Conservation (phyloP, 2,113 vertebrate species). For the Phoenicopterus ruber region DNA sequence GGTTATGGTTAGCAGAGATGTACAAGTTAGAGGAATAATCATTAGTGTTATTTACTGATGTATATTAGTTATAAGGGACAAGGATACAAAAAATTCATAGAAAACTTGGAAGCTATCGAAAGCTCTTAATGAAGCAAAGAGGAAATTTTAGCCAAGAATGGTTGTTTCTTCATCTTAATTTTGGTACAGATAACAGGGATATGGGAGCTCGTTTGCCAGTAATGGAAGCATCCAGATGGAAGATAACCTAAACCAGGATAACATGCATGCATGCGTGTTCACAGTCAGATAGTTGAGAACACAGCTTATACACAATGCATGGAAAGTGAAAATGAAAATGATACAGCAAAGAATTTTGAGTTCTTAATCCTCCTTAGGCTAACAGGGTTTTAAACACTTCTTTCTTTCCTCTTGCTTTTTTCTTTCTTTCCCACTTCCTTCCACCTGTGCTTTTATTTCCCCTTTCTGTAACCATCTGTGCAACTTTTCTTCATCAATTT, state of each 20-base stretch:
- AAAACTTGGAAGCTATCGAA: not conserved
- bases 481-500: not conserved
- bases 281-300: not conserved
- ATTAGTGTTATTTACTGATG: not conserved
- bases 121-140: not conserved
- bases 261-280: not conserved
- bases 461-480: not conserved
- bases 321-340: not conserved
- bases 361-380: not conserved
- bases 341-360: not conserved
- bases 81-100: not conserved
- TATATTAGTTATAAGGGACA: not conserved
- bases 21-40: not conserved
- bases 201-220: not conserved
- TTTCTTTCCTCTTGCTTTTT: not conserved
- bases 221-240: not conserved
- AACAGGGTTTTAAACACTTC: not conserved
- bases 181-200: not conserved
- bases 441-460: not conserved
- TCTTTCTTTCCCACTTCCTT: not conserved
- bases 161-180: not conserved
- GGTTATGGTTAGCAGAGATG: not conserved
- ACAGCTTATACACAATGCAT: not conserved
- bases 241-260: not conserved
- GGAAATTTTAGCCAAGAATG: not conserved